Base-by-base conservation (phyloP, 2,888 invertebrate genomes). In the Cosmorhoe ocellata region DNA sequence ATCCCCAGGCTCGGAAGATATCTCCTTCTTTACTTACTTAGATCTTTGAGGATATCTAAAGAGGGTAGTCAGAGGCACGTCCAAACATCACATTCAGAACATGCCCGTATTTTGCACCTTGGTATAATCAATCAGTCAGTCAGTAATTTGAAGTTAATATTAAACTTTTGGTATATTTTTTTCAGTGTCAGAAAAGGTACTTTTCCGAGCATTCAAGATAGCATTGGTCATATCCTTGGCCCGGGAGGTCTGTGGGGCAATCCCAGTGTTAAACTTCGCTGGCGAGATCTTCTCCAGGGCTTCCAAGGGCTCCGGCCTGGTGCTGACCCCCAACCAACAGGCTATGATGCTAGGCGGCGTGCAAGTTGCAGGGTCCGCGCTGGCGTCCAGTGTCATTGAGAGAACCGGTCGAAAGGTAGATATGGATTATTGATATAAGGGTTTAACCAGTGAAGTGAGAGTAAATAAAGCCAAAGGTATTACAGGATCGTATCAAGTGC, bases 281-380 rank as follows among this genome's bases (percentile, higher is more conserved):
- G 85, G 86, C 0, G 81, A 87, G 33, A 89, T 89, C 37, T 89
- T 89, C 62, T 56, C 59, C 0, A 66, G 73, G 47, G 75, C 88
- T 0, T 79, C 84, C 0, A 59, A 74, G 28, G 81, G 77, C 0
- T 58, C 74, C 0, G 65, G 66, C 0, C 47, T 83, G 4, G 46
- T 77, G 0, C 55, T 88, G 10, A 79, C 78, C 22, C 80, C 88
- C 0, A 89, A 89, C 56, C 84, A 88, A 56, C 89, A 89, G 42
- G 87, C 89, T 0, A 89, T 89, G 81, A 64, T 84, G 69, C 66
- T 89, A 8, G 89, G 89, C 1, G 73, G 69, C 0, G 82, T 89
- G 0, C 89, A 88, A 46, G 84, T 89, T 0, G 56, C 74, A 0
- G 89, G 89, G 0, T 81, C 89, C 0, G 48, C 71, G 0, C 34